Percentiles rank a stretch among this genome's conserved stretches.
Evolutionary conservation across 2,113 vertebrate genomes (phyloP).

Genomic region (Dipodomys spectabilis): DNA sequence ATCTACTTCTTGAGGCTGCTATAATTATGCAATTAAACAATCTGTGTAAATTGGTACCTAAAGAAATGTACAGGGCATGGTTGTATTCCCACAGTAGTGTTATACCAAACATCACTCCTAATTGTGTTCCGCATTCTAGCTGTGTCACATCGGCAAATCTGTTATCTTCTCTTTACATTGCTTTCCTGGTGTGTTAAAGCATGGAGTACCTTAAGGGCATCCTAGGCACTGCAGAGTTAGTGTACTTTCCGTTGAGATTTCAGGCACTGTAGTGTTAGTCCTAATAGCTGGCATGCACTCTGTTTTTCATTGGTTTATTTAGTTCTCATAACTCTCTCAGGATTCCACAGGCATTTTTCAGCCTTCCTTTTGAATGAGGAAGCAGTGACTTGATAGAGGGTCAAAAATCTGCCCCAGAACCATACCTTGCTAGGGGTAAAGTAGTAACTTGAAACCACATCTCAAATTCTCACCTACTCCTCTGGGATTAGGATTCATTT

Average conservation of each 20-base stretch:
- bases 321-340: background rate
- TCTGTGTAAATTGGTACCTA: background rate
- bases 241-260: background rate
- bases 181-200: background rate
- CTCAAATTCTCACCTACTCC: background rate
- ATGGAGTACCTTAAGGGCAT: background rate
- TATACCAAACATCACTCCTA: background rate
- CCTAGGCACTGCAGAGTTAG: background rate
- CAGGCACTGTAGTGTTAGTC: background rate
- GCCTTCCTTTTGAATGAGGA: background rate
- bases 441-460: background rate
- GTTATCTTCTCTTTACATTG: background rate
- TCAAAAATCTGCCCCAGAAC: background rate
- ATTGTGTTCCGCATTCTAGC: background rate
- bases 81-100: background rate
- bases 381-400: background rate
- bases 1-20: background rate
- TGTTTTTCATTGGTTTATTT: background rate
- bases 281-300: background rate
- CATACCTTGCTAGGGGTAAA: background rate
- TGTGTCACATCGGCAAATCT: background rate
- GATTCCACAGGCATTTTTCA: background rate
- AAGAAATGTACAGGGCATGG: background rate
- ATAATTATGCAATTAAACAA: background rate
- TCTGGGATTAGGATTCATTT: background rate